These are phyloP conservation scores for Drosophila saltans DNA, from an alignment of 1,140 invertebrate species.

Conservation along the genomic window DNA sequence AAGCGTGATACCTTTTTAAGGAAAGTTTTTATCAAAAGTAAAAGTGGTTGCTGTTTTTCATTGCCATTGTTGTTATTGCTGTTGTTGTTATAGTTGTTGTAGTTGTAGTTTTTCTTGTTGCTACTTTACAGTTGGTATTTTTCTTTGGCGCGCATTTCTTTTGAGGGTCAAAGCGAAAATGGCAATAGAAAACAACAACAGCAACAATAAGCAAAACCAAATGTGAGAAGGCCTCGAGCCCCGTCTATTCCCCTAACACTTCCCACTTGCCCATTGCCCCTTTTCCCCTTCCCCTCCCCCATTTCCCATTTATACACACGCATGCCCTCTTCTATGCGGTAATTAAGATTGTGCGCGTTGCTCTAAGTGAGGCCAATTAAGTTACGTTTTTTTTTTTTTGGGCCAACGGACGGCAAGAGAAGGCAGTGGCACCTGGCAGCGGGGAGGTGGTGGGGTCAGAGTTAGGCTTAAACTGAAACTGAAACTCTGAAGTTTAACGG, in stretches of 20 bases:
- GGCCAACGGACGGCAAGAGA: slow-evolving; percentile 17
- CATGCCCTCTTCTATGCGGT: slow-evolving; percentile 43
- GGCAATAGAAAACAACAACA: slow-evolving; percentile 4
- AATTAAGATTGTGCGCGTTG: slow-evolving; percentile 67
- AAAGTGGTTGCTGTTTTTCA: slow-evolving; percentile 71
- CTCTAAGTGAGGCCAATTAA: slow-evolving; percentile 78
- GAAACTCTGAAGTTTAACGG: slow-evolving; percentile 6
- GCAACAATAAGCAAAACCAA: neutral
- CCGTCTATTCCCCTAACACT: neutral
- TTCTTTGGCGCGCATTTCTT: slow-evolving; percentile 58
- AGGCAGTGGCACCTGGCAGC: neutral
- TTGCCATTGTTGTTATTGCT: slow-evolving; percentile 57
- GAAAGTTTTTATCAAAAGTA: slow-evolving; percentile 63
- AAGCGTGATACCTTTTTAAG: neutral
- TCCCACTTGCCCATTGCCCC: neutral
- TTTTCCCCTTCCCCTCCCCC: slow-evolving; percentile 1
- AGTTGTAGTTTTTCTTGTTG: slow-evolving; percentile 48
- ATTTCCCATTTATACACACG: neutral
- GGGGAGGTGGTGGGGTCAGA: neutral
- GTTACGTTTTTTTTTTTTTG: slow-evolving; percentile 56
- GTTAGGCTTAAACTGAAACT: slow-evolving; percentile 25
- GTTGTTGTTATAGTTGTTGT: slow-evolving; percentile 25
- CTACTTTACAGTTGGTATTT: slow-evolving; percentile 44
- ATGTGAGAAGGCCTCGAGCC: neutral
- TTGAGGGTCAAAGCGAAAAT: slow-evolving; percentile 44